Evolutionary conservation across 2,113 vertebrate species (phyloP).

Genomic region (Ptilonorhynchus violaceus): DNA sequence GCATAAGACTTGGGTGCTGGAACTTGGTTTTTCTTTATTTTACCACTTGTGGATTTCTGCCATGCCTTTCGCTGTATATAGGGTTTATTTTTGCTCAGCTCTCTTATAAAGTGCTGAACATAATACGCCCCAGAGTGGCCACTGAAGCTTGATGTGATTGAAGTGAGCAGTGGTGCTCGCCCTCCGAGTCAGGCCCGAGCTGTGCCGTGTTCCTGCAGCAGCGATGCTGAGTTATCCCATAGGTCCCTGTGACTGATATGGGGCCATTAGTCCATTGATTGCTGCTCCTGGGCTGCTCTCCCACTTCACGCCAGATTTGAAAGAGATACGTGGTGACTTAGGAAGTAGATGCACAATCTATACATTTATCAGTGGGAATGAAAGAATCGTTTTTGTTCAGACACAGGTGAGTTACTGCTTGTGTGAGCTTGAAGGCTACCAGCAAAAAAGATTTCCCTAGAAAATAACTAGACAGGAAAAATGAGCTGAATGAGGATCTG

Average conservation of each 20-base stretch:
- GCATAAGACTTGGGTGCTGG: neutral
- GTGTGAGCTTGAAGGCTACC: neutral
- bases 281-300: neutral
- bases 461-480: slow-evolving; percentile 20
- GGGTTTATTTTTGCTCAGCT: neutral
- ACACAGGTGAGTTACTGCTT: neutral
- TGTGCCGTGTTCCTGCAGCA: rapidly evolving
- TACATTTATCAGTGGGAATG: neutral
- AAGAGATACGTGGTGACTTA: neutral
- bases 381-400: neutral
- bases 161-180: neutral
- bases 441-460: neutral
- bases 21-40: neutral
- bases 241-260: rapidly evolving
- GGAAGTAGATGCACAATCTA: neutral
- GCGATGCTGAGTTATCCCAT: rapidly evolving
- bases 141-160: neutral
- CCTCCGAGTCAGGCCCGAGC: neutral
- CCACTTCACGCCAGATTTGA: rapidly evolving
- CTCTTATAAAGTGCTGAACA: neutral
- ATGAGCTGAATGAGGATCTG: slow-evolving; percentile 6
- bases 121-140: neutral
- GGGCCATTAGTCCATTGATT: neutral
- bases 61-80: neutral
- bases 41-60: neutral